Conservation (phyloP, 1,140 invertebrate species). For the Cheumatopsyche charites region DNA sequence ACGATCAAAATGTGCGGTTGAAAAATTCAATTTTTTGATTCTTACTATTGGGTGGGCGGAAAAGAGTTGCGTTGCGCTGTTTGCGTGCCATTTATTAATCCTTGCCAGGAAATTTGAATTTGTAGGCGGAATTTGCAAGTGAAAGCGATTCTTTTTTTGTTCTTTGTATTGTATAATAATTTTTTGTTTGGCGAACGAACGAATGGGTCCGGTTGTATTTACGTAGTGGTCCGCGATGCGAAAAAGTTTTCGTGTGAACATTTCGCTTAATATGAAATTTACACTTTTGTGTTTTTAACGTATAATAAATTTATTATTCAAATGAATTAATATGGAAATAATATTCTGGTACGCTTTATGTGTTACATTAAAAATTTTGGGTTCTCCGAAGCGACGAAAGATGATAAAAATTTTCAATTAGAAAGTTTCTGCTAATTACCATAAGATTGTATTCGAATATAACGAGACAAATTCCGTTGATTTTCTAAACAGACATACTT, state of each 20-base stretch:
- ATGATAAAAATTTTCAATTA: too few relatives aligned
- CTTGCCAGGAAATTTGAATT: slow-evolving; percentile 4
- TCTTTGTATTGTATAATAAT: neutral
- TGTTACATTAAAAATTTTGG: too few relatives aligned
- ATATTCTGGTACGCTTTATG: too few relatives aligned
- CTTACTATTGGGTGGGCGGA: too few relatives aligned
- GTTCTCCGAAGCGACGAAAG: too few relatives aligned
- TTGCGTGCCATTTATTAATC: slow-evolving; percentile 10
- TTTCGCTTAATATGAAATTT: neutral
- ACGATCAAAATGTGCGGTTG: neutral
- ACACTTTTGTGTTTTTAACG: too few relatives aligned
- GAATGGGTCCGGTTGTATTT: neutral
- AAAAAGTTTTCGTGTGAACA: slow-evolving; percentile 17
- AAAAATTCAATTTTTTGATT: neutral
- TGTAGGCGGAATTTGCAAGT: slow-evolving; percentile 15
- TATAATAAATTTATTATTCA: too few relatives aligned
- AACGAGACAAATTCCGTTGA: too few relatives aligned
- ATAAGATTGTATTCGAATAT: too few relatives aligned
- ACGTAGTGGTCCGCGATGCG: neutral
- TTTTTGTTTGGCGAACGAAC: slow-evolving; percentile 1
- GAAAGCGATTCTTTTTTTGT: slow-evolving; percentile 17
- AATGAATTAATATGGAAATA: too few relatives aligned
- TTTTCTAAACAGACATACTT: too few relatives aligned
- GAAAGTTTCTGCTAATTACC: too few relatives aligned
- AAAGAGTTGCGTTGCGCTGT: neutral